Evolutionary conservation across 2,797 vertebrate genomes (phyloP), one percentile per base, ranked within the genome.

Genomic region (Petrocephalus sullivani): DNA sequence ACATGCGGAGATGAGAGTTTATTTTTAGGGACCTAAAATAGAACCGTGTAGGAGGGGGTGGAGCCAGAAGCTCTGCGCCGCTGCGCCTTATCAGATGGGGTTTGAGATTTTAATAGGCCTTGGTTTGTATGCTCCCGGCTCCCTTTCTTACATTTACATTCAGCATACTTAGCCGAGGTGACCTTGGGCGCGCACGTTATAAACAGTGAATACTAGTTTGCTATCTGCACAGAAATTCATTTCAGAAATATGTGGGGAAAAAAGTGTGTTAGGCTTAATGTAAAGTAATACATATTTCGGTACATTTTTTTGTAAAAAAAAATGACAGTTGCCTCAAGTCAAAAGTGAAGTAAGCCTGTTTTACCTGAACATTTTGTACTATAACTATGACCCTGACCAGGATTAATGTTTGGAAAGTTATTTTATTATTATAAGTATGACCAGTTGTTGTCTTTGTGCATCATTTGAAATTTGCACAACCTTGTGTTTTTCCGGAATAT

Each of bases 91-190:
- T 81, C 41, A 81, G 75, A 81, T 21, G 5, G 19, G 8, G 41
- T 21, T 46, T 46, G 75, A 81, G 37, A 49, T 81, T 81, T 81
- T 81, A 81, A 81, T 81, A 81, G 37, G 75, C 37, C 75, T 81
- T 49, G 75, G 37, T 81, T 81, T 49, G 75, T 49, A 81, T 81
- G 75, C 75, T 57, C 1, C n/a, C n/a, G 75, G 41, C 75, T 49
- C 75, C 37, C 2, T 49, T 81, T 46, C 75, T 21, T 19, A 49
- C 37, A 81, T 81, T 81, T 49, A 81, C 41, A 81, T 81, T 49
- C 75, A 49, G 75, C 16, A 21, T 21, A 81, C 41, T 81, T 81
- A 81, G 37, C 41, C n/a, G 75, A 10, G 75, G 41, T 81, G 75
- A 81, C 75, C 41, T 81, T 81, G 41, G 75, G 7, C n/a, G 75